Percentiles rank a stretch among this genome's conserved stretches.
Evolutionary conservation across 2,797 vertebrate species (phyloP).

Genomic region (Chanos chanos): DNA sequence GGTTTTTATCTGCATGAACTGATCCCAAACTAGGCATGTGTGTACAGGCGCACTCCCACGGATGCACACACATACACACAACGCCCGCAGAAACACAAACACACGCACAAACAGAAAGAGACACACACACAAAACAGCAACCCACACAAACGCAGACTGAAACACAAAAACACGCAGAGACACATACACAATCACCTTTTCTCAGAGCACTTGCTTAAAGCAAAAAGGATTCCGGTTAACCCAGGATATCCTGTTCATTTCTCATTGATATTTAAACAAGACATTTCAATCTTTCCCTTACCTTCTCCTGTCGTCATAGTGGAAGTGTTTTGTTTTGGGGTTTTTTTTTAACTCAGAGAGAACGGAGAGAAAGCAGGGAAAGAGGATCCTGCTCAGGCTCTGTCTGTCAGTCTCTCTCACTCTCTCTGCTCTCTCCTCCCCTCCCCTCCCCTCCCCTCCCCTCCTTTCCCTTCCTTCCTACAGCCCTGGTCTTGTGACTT

Average conservation of each 20-base stretch:
- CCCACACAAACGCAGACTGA: too few species aligned
- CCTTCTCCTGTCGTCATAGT: conserved; percentile 84
- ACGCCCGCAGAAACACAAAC: neutral
- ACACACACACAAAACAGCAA: too few species aligned
- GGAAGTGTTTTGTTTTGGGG: too few species aligned
- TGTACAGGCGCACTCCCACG: neutral
- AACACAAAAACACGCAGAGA: neutral
- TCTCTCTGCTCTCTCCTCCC: conserved; percentile 19
- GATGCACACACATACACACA: neutral
- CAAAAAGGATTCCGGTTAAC: neutral
- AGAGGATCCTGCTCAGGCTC: conserved; percentile 29
- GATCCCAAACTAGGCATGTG: too few species aligned
- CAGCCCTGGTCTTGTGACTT: conserved; percentile 52
- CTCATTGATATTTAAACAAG: conserved; percentile 21
- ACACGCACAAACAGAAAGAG: neutral
- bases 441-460: conserved; percentile 34
- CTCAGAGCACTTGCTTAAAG: neutral
- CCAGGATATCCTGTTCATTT: neutral
- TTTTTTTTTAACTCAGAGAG: conserved; percentile 41
- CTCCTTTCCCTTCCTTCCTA: conserved; percentile 49
- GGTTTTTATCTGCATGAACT: too few species aligned
- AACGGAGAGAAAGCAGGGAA: conserved; percentile 34
- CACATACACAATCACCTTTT: neutral
- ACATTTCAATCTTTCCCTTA: conserved; percentile 58
- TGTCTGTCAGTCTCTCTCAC: conserved; percentile 18